Base-by-base conservation (phyloP, 2,888 invertebrate genomes). In the Heliconius ismenius region DNA sequence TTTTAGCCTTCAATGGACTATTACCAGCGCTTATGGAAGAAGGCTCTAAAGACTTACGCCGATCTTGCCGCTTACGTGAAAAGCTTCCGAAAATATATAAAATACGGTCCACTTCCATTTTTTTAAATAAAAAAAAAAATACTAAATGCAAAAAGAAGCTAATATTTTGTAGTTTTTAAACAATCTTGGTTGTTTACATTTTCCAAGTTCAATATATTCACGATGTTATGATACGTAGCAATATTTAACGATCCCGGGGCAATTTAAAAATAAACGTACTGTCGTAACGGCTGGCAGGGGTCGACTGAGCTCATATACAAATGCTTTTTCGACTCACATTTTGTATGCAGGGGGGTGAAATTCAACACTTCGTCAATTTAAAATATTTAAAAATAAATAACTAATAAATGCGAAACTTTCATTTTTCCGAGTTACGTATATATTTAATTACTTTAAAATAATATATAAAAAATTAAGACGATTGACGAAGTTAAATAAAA, bases 61-160 rank as follows among this genome's bases (percentile, higher is more conserved):
- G 95, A 81, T 95, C 95, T 81, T 94, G 94, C 76, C 95, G 93
- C 82, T 95, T 94, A 67, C 95, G 89, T 0, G 95, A 89, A 83
- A 95, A 95, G 84, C 95, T 95, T 82, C 96, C 95, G 86, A 96
- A 96, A 84, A 95, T 95, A 85, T 95, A 95, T 10, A 95, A 88
- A 82, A 95, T 95, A 81, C 95, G 93, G 82, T 95, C 95, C 81
- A 95, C 93, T 90, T 95, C 95, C 95, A 95, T 95, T 86, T 86
- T 86, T 86, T 79, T 32, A 7, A 75, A 75, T 74, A 72, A 64
- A 65, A 13, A 32, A 58, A 70, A 15, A 32, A n/a, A 13, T 39
- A 15, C 6, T 3, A 49, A 7, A 2, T 49, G 18, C 49, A 49
- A 49, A 49, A 18, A 18, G 15, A 15, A 15, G 49, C 49, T 7